Evolutionary conservation across 1,140 invertebrate species (phyloP).

Genomic region (Rhagoletis zephyria): DNA sequence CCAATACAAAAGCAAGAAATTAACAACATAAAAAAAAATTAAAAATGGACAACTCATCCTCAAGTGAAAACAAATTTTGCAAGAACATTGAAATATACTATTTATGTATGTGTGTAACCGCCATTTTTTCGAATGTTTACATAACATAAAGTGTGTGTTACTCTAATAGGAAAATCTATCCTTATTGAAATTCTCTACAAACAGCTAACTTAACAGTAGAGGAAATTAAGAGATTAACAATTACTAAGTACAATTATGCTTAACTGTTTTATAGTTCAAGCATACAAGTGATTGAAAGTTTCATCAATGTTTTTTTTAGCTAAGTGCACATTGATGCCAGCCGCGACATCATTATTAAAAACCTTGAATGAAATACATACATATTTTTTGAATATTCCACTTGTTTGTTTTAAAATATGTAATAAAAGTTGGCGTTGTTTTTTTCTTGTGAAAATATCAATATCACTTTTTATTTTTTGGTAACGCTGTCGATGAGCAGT

Average conservation of each 20-base stretch:
- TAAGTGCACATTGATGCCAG: too few species aligned
- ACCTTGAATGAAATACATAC: too few species aligned
- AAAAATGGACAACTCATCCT: neutral
- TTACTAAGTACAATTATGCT: neutral
- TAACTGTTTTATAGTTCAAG: neutral
- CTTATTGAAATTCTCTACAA: neutral
- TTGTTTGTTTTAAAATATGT: too few species aligned
- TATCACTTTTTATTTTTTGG: too few species aligned
- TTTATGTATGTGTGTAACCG: slow-evolving; percentile 32
- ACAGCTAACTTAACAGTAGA: neutral
- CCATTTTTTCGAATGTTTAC: slow-evolving; percentile 27
- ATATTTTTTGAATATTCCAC: too few species aligned
- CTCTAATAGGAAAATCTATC: neutral
- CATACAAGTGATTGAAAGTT: neutral
- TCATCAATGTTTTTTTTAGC: neutral
- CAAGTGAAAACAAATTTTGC: neutral
- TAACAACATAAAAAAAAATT: neutral
- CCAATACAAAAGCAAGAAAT: neutral
- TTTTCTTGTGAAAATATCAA: too few species aligned
- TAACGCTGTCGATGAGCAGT: too few species aligned
- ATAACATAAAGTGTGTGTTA: neutral
- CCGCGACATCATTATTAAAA: too few species aligned
- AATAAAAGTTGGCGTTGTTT: too few species aligned
- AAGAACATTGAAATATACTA: slow-evolving; percentile 16
- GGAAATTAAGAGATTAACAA: neutral